Conservation (phyloP, 1,140 invertebrate genomes). For the Agrypnia vestita region DNA sequence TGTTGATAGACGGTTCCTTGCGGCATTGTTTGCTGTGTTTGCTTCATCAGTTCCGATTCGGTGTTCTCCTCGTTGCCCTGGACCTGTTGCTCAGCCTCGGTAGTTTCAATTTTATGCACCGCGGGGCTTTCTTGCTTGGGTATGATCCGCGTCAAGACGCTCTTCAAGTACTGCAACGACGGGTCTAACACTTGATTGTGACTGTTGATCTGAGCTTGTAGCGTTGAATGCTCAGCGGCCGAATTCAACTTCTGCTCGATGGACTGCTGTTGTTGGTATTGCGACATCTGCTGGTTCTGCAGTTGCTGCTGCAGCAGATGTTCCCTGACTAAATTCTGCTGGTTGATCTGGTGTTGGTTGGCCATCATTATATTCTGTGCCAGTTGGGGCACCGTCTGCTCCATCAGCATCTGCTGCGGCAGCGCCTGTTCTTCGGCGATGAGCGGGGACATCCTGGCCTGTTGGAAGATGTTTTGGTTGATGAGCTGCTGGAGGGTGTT, state of each 20-base stretch:
- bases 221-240: constrained; percentile 58
- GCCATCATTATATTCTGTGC: constrained; percentile 69
- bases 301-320: constrained; percentile 54
- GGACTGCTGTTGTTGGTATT: constrained; percentile 64
- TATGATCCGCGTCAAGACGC: constrained; percentile 70
- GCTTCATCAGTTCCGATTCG: constrained; percentile 57
- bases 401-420: constrained; percentile 71
- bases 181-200: constrained; percentile 70
- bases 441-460: constrained; percentile 68
- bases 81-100: constrained; percentile 57
- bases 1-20: constrained; percentile 54
- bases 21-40: constrained; percentile 57
- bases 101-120: not conserved
- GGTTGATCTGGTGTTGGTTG: constrained; percentile 64
- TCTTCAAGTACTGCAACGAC: constrained; percentile 70
- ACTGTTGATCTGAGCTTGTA: constrained; percentile 66
- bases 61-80: constrained; percentile 64
- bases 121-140: constrained; percentile 61
- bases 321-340: constrained; percentile 64
- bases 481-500: constrained; percentile 69
- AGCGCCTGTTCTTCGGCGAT: constrained; percentile 67
- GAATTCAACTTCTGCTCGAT: constrained; percentile 62
- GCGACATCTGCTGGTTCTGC: constrained; percentile 61
- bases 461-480: constrained; percentile 71
- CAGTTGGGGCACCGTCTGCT: constrained; percentile 73